A percentile compares a stretch with the other conserved stretches of the same genome.
Evolutionary conservation across 2,113 vertebrate genomes (phyloP).

Genomic region (Maccullochella peelii): DNA sequence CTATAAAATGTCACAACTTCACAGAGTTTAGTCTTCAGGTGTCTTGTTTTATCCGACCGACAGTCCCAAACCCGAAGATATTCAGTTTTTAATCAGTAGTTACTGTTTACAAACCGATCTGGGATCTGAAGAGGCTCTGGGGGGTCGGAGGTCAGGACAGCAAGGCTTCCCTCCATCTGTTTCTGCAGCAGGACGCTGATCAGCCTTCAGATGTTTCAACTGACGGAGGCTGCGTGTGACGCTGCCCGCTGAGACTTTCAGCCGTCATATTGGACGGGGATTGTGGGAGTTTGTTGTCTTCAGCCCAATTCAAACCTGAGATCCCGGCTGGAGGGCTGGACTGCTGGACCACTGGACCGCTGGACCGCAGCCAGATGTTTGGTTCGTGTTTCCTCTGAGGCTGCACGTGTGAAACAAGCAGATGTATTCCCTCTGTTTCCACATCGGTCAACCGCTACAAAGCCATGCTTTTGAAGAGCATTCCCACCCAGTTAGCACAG

Average conservation of each 20-base stretch:
- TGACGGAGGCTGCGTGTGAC: too few species aligned
- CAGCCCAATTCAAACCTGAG: conserved; percentile 38
- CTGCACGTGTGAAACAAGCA: neutral
- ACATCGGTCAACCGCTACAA: neutral
- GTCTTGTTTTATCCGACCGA: too few species aligned
- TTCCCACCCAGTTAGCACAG: too few species aligned
- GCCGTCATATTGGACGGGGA: conserved; percentile 28
- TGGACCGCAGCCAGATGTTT: neutral
- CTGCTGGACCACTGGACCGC: too few species aligned
- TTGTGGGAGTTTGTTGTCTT: conserved; percentile 14
- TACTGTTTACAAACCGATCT: too few species aligned
- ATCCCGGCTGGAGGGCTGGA: neutral
- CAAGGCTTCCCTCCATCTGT: neutral
- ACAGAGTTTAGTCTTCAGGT: too few species aligned
- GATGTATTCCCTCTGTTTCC: neutral
- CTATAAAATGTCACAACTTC: too few species aligned
- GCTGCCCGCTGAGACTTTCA: neutral
- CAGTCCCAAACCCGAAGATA: too few species aligned
- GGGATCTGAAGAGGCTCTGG: too few species aligned
- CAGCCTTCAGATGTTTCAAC: neutral
- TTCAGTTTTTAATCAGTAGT: too few species aligned
- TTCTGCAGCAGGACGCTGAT: neutral
- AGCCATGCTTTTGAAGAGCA: neutral
- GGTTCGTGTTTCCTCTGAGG: neutral
- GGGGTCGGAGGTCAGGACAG: neutral